These are phyloP conservation scores for Ammodramus savannarum DNA, from an alignment of 2,113 vertebrate genomes.

Conservation along the genomic window DNA sequence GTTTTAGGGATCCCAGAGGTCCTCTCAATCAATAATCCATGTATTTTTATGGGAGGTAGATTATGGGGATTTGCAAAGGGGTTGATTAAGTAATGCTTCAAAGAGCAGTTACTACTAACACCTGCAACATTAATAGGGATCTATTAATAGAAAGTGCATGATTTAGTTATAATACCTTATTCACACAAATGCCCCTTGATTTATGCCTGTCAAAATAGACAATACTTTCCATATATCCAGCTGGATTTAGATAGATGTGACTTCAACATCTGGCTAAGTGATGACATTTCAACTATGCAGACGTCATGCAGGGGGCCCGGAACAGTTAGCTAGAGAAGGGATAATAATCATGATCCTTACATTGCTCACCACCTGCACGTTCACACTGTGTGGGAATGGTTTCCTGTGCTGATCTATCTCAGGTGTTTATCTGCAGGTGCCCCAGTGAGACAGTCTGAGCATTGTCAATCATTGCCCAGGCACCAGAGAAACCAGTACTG, in stretches of 20 bases:
- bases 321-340: slow-evolving; percentile 22
- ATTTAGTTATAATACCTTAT: slow-evolving; percentile 65
- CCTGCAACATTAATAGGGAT: slow-evolving; percentile 74
- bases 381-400: slow-evolving; percentile 43
- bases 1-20: slow-evolving; percentile 73
- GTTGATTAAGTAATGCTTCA: slow-evolving; percentile 75
- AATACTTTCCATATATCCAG: slow-evolving; percentile 37
- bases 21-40: slow-evolving; percentile 79
- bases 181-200: slow-evolving; percentile 60
- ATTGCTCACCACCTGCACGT: slow-evolving; percentile 38
- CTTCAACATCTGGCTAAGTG: slow-evolving; percentile 70
- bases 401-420: slow-evolving; percentile 63
- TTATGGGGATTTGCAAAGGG: slow-evolving; percentile 75
- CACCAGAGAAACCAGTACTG: background rate
- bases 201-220: slow-evolving; percentile 49
- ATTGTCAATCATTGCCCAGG: slow-evolving; percentile 26
- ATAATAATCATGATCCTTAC: slow-evolving; percentile 41
- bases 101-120: slow-evolving; percentile 67
- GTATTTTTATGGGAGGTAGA: slow-evolving; percentile 76
- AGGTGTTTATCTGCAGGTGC: slow-evolving; percentile 51
- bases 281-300: slow-evolving; percentile 53
- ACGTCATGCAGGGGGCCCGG: slow-evolving; percentile 37
- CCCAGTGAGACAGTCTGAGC: slow-evolving; percentile 1
- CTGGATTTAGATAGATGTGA: slow-evolving; percentile 38
- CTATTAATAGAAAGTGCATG: slow-evolving; percentile 69